Conservation (phyloP, 2,113 vertebrate genomes). For the Phasianus colchicus region DNA sequence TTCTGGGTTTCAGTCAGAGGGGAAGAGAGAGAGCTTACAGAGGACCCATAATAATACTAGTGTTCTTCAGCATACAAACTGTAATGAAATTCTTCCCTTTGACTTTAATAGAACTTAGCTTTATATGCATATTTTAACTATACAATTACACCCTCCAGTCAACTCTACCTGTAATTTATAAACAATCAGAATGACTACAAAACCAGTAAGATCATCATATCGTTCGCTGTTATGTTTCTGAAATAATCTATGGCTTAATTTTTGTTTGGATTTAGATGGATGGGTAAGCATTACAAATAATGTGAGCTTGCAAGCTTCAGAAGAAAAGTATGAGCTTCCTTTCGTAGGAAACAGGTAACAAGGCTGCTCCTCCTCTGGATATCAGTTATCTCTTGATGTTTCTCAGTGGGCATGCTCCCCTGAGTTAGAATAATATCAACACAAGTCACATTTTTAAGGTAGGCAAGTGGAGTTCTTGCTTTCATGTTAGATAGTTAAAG, state of each 20-base stretch:
- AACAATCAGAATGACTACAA: not conserved
- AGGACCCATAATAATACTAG: not conserved
- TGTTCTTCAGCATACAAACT: not conserved
- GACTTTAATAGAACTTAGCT: not conserved
- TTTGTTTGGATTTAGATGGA: not conserved
- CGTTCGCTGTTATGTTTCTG: not conserved
- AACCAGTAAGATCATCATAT: not conserved
- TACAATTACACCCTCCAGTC: not conserved
- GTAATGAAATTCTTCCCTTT: not conserved
- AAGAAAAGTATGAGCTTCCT: not conserved
- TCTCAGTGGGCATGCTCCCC: rapidly evolving
- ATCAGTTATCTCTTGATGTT: not conserved
- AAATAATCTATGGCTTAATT: not conserved
- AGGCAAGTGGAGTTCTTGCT: not conserved
- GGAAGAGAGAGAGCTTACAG: not conserved
- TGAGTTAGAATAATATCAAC: not conserved
- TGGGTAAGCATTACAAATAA: not conserved
- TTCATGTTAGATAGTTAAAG: not conserved
- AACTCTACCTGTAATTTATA: not conserved
- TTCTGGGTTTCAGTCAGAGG: not conserved
- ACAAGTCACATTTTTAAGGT: not conserved
- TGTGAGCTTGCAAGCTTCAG: not conserved
- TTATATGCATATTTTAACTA: not conserved
- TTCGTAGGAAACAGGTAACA: not conserved
- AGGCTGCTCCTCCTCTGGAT: not conserved